Conservation (phyloP, 1,140 invertebrate genomes). For the Vanessa atalanta region DNA sequence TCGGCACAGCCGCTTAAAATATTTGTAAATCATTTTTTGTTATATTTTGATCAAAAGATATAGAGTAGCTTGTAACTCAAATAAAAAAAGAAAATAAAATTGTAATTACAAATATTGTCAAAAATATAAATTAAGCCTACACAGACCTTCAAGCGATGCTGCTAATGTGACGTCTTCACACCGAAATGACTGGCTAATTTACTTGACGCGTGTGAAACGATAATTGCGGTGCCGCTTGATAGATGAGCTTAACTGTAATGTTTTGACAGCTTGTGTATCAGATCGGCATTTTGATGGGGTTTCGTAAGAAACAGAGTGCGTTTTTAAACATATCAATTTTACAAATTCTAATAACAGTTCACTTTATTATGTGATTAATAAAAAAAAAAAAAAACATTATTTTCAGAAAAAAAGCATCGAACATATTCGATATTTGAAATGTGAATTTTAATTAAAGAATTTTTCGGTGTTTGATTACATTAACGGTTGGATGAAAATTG, state of each 20-base stretch:
- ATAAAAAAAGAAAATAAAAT: not conserved
- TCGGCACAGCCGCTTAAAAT: too few species aligned
- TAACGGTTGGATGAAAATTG: too few species aligned
- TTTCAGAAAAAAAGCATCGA: too few species aligned
- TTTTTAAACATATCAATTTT: not conserved
- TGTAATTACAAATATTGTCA: slow-evolving; percentile 21
- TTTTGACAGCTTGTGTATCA: slow-evolving; percentile 42
- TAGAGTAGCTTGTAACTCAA: not conserved
- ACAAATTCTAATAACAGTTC: too few species aligned
- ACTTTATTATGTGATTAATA: too few species aligned
- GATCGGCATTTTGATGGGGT: slow-evolving; percentile 34
- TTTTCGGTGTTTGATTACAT: too few species aligned
- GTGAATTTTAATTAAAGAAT: too few species aligned
- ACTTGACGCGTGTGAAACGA: slow-evolving; percentile 56
- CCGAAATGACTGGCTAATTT: slow-evolving; percentile 60
- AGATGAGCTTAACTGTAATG: slow-evolving; percentile 42
- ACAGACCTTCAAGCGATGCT: slow-evolving; percentile 1
- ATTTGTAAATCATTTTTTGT: not conserved
- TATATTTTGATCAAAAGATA: not conserved
- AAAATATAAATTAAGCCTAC: slow-evolving; percentile 15
- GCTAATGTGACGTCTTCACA: slow-evolving; percentile 41
- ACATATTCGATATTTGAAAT: too few species aligned
- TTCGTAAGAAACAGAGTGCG: slow-evolving; percentile 33
- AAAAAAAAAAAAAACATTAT: too few species aligned
- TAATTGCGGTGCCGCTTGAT: slow-evolving; percentile 55